A percentile compares a stretch with the other conserved stretches of the same genome.
phyloP scores from a whole-genome alignment of 2,113 vertebrate genomes.

The Tor tambroides region DNA sequence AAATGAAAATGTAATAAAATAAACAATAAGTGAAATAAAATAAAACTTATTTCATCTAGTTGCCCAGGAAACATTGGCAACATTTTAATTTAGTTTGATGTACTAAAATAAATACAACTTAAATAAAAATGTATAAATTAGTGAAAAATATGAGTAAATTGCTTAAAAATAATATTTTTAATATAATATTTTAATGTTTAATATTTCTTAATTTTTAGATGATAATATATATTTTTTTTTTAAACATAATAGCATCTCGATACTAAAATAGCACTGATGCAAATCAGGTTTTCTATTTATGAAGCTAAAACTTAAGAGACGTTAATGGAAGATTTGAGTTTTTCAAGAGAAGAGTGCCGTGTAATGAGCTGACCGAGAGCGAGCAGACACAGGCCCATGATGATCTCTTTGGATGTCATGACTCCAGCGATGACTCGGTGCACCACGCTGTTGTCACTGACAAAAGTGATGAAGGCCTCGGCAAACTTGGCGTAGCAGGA shows the following conservation, averaged over 20 bases:
- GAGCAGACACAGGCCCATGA: slow-evolving; percentile 96
- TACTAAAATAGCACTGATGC: not conserved
- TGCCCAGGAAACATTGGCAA: too few relatives aligned
- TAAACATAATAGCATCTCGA: too few relatives aligned
- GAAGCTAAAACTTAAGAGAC: too few relatives aligned
- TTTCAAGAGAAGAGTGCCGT: not conserved
- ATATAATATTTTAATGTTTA: too few relatives aligned
- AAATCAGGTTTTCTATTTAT: not conserved
- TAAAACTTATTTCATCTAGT: not conserved
- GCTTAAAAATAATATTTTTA: too few relatives aligned
- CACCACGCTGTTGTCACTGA: slow-evolving; percentile 94
- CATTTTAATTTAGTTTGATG: too few relatives aligned
- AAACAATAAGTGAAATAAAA: too few relatives aligned
- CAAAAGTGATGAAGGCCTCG: slow-evolving; percentile 90
- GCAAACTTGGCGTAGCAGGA: slow-evolving; percentile 93
- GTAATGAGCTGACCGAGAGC: slow-evolving; percentile 85
- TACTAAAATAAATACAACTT: too few relatives aligned
- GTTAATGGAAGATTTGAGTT: not conserved
- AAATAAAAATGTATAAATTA: too few relatives aligned
- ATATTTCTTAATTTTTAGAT: too few relatives aligned
- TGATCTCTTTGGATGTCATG: slow-evolving; percentile 99
- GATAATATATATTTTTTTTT: too few relatives aligned
- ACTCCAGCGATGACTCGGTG: slow-evolving; percentile 93
- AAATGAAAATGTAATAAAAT: not conserved
- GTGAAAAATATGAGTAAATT: too few relatives aligned